Evolutionary conservation across 2,113 vertebrate genomes (phyloP), one percentile per base, ranked within the genome.

Genomic region (Gallinago jamesoni): DNA sequence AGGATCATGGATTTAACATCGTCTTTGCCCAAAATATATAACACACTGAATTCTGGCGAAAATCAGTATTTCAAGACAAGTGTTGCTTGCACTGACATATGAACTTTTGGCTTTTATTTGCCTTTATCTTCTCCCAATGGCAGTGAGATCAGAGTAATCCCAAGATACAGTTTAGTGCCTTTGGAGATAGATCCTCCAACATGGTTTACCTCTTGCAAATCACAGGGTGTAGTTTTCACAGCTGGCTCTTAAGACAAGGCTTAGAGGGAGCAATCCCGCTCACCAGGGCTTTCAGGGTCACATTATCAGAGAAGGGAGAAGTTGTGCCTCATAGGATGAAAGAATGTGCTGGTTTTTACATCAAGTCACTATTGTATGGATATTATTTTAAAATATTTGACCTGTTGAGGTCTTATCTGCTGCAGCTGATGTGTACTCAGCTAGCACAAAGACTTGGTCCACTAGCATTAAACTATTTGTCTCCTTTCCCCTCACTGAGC

Each of bases 371-470:
- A 72, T 72, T 90, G 55, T 80, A 80, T 52, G 47, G 47, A 77
- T 67, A 64, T 52, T 66, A 35, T 79, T 82, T 91, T 72, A 70
- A 95, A 95, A 85, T 84, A 87, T 92, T 91, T 96, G 77, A 85
- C n/a, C 74, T 84, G 48, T 10, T 93, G 62, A 83, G 59, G 59
- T 83, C 56, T 86, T 96, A 92, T 87, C 83, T 95, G 52, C 19
- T 90, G 50, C 31, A 52, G 70, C 20, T 84, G 83, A 86, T 81
- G 56, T 80, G 59, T 85, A 87, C 74, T 91, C 83, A 92, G 70
- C 37, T 75, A 80, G 57, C 67, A 96, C 35, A 87, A 94, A 96
- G 80, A 39, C 35, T 68, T 73, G 79, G 37, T 48, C 39, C 18
- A 45, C 35, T 73, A 24, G 7, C 31, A 28, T 62, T 48, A 55